These are phyloP conservation scores for Muscicapa comitata DNA, from an alignment of 2,797 vertebrate species.

Conservation along the genomic window DNA sequence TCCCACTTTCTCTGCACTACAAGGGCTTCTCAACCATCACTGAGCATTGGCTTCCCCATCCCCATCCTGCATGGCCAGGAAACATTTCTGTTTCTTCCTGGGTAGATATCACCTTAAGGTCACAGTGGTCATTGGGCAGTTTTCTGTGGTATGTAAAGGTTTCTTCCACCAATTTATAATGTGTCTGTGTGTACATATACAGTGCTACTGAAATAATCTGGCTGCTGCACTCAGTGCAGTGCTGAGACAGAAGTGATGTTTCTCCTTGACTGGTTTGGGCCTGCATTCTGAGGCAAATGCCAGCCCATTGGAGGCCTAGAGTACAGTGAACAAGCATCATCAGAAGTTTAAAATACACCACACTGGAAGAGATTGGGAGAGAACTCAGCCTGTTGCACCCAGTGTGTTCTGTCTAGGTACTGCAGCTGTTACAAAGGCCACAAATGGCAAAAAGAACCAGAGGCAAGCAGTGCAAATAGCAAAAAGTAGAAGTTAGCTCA, in stretches of 20 bases:
- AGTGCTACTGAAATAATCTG: not conserved
- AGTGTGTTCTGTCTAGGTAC: not conserved
- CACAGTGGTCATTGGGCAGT: not conserved
- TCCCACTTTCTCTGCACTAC: not conserved
- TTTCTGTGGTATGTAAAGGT: not conserved
- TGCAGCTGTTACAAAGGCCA: not conserved
- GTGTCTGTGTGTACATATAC: not conserved
- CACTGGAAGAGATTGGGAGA: not conserved
- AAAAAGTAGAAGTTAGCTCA: not conserved
- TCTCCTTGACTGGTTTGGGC: not conserved
- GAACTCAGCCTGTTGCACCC: not conserved
- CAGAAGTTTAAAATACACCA: not conserved
- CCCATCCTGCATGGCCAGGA: not conserved
- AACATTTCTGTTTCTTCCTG: not conserved
- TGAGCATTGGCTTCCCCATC: not conserved
- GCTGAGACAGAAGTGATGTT: not conserved
- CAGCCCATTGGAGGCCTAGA: not conserved
- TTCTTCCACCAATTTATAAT: not conserved
- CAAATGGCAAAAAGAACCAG: not conserved
- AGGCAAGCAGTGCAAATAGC: not conserved
- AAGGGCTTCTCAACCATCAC: not conserved
- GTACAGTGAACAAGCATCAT: not conserved
- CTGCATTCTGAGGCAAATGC: not conserved
- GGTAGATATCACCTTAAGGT: not conserved
- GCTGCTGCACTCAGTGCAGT: not conserved